Evolutionary conservation across 2,113 vertebrate genomes (phyloP).

Genomic region (Spea multiplicata): DNA sequence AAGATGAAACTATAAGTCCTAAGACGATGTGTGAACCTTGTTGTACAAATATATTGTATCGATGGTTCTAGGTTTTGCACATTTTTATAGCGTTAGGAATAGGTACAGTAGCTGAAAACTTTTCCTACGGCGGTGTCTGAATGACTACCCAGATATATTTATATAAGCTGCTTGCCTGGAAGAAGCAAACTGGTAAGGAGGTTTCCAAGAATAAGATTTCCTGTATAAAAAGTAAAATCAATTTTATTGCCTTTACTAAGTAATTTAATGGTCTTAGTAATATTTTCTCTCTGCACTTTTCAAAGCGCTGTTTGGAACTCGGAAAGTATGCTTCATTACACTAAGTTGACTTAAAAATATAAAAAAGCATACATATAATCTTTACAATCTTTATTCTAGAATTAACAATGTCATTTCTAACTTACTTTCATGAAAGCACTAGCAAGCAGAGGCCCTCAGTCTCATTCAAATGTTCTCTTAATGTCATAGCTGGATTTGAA

Average conservation of each 20-base stretch:
- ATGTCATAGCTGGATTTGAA: no score
- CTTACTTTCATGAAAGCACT: no score
- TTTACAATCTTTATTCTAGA: no score
- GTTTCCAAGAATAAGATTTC: constrained; percentile 32
- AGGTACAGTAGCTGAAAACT: background rate
- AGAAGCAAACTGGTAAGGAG: background rate
- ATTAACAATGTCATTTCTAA: no score
- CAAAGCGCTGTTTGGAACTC: constrained; percentile 8
- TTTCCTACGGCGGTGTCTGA: constrained; percentile 12
- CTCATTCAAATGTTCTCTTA: no score
- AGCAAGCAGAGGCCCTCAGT: no score
- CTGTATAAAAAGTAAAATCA: constrained; percentile 4
- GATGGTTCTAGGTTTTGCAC: no score
- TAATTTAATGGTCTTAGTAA: constrained; percentile 32
- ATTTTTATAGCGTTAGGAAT: background rate
- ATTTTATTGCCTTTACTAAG: constrained; percentile 34
- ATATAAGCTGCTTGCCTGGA: constrained; percentile 20
- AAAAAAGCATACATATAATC: background rate
- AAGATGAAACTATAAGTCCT: no score
- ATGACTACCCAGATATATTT: constrained; percentile 14
- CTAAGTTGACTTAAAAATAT: constrained; percentile 20
- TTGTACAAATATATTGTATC: no score
- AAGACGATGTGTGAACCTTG: no score
- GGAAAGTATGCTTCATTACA: constrained; percentile 30
- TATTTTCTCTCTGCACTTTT: constrained; percentile 20